Evolutionary conservation across 2,797 vertebrate species (phyloP).

Genomic region (Balearica regulorum): DNA sequence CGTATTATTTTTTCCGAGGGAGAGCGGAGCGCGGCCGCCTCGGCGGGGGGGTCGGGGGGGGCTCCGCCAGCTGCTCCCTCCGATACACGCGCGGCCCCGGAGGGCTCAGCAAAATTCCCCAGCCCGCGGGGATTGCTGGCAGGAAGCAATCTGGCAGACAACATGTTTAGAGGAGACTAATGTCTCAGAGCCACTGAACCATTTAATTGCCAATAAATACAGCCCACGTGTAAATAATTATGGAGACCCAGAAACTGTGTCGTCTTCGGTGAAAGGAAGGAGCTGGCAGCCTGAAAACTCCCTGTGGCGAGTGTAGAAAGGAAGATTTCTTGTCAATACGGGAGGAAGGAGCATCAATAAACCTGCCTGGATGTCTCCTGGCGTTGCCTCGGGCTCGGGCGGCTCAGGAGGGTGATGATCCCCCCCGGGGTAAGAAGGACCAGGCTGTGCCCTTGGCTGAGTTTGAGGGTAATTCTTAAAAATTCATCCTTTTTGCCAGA

Average conservation of each 20-base stretch:
- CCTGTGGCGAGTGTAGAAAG: background rate
- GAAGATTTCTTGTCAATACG: background rate
- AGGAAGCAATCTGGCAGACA: conserved; percentile 40
- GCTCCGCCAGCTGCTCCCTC: conserved; percentile 8
- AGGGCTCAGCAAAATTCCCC: background rate
- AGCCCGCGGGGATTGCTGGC: background rate
- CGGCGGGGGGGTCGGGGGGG: background rate
- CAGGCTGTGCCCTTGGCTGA: background rate
- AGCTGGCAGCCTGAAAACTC: background rate
- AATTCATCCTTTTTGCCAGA: background rate
- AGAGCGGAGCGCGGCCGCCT: background rate
- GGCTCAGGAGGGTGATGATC: background rate
- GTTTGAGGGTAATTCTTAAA: background rate
- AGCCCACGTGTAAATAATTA: conserved; percentile 33
- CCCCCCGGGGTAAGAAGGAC: background rate
- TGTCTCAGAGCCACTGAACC: conserved; percentile 15
- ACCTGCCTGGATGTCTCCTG: background rate
- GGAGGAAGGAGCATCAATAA: background rate
- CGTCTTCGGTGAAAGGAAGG: background rate
- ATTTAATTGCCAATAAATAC: conserved; percentile 48
- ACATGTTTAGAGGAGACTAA: conserved; percentile 22
- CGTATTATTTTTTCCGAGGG: background rate
- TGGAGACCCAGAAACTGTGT: background rate
- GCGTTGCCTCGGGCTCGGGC: fast-evolving
- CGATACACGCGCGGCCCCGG: fast-evolving